A percentile compares a stretch with the other conserved stretches of the same genome.
phyloP scores from a whole-genome alignment of 2,113 vertebrate genomes.

The Elanoides forficatus region DNA sequence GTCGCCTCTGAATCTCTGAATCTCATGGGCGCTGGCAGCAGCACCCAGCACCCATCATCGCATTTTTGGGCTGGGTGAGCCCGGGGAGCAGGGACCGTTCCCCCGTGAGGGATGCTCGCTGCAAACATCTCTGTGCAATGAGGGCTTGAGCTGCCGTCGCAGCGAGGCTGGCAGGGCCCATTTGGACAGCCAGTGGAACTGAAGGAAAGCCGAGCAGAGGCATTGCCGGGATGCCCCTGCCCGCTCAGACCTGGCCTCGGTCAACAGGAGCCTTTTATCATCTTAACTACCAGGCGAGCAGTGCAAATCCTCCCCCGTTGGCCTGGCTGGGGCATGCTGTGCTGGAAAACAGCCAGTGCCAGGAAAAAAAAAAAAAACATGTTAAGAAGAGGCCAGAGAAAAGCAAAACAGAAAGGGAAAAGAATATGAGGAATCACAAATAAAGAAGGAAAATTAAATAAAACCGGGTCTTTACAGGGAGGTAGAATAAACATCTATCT shows the following conservation, averaged over 20 bases:
- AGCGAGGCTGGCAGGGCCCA: rapidly evolving
- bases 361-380: neutral
- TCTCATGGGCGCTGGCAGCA: neutral
- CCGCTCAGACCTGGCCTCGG: neutral
- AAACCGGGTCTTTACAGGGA: neutral
- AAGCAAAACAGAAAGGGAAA: neutral
- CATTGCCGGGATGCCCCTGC: neutral
- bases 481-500: neutral
- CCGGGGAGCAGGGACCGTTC: rapidly evolving
- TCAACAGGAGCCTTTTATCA: neutral
- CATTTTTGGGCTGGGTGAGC: neutral
- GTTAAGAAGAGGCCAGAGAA: neutral
- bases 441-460: neutral
- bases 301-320: neutral
- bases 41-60: rapidly evolving
- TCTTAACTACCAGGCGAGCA: neutral
- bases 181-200: neutral
- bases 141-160: neutral
- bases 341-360: neutral
- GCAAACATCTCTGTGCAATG: neutral
- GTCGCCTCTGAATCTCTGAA: neutral
- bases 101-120: rapidly evolving
- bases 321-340: neutral
- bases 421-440: neutral
- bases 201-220: neutral